Conservation (phyloP, 1,140 invertebrate genomes). For the Calliphora vicina region DNA sequence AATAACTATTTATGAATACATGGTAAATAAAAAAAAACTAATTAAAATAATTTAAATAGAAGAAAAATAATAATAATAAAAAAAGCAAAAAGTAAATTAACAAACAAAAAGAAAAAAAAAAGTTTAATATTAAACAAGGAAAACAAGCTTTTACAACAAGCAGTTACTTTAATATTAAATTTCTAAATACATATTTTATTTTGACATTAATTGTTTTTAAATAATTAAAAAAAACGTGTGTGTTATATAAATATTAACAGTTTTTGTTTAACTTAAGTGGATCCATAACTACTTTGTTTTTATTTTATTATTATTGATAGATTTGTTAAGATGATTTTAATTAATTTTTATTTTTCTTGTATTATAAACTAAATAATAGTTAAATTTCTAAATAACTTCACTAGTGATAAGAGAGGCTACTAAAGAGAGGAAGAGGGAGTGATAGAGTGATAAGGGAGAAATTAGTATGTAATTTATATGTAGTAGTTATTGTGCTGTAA, state of each 20-base stretch:
- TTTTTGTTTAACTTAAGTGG: not conserved
- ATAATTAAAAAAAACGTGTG: not conserved
- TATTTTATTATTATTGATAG: not conserved
- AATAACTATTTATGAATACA: not conserved
- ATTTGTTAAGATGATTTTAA: not conserved
- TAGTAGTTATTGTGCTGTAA: not conserved
- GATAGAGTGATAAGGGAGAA: not conserved
- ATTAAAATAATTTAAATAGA: not conserved
- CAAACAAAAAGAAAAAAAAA: not conserved
- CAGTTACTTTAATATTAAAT: not conserved
- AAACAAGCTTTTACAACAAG: not conserved
- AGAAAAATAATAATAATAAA: not conserved
- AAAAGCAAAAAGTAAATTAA: not conserved
- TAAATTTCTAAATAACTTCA: not conserved
- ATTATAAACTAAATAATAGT: not conserved
- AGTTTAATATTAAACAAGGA: not conserved
- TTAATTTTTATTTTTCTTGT: not conserved
- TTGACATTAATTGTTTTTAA: slow-evolving; percentile 3
- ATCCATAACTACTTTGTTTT: not conserved
- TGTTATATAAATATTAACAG: too few species aligned
- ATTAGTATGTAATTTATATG: not conserved
- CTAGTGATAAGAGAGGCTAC: not conserved
- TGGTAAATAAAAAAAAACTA: not conserved
- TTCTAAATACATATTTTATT: not conserved
- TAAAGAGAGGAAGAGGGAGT: not conserved